phyloP scores from a whole-genome alignment of 2,113 vertebrate genomes.

The Pteropus alecto region DNA sequence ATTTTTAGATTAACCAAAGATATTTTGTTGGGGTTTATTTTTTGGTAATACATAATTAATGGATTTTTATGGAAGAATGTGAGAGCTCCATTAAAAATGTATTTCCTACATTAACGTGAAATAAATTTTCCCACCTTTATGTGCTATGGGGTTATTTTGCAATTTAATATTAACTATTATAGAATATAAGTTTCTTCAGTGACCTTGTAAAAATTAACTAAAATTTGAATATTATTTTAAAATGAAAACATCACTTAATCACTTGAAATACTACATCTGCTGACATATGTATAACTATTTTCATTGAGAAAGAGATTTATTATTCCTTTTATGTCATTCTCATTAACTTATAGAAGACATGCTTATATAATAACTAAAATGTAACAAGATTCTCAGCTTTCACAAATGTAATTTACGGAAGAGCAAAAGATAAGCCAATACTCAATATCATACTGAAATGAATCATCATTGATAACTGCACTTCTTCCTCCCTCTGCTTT shows the following conservation, averaged over 20 bases:
- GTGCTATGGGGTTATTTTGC: background rate
- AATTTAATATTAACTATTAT: slow-evolving; percentile 4
- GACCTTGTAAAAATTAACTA: slow-evolving; percentile 31
- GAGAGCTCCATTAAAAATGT: background rate
- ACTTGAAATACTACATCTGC: background rate
- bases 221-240: slow-evolving; percentile 28
- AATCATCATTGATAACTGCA: background rate
- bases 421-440: background rate
- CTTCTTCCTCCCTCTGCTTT: background rate
- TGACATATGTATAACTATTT: slow-evolving; percentile 3
- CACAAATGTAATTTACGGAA: slow-evolving; percentile 1
- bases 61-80: background rate
- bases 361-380: background rate
- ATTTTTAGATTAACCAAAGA: background rate
- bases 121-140: background rate
- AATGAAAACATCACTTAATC: slow-evolving; percentile 17
- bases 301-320: background rate
- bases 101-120: background rate
- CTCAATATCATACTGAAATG: background rate
- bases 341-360: slow-evolving; percentile 2
- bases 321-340: background rate
- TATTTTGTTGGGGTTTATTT: background rate
- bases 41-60: background rate
- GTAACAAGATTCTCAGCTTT: background rate
- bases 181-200: background rate